phyloP scores from a whole-genome alignment of 2,888 invertebrate genomes.

The Trissolcus japonicus region DNA sequence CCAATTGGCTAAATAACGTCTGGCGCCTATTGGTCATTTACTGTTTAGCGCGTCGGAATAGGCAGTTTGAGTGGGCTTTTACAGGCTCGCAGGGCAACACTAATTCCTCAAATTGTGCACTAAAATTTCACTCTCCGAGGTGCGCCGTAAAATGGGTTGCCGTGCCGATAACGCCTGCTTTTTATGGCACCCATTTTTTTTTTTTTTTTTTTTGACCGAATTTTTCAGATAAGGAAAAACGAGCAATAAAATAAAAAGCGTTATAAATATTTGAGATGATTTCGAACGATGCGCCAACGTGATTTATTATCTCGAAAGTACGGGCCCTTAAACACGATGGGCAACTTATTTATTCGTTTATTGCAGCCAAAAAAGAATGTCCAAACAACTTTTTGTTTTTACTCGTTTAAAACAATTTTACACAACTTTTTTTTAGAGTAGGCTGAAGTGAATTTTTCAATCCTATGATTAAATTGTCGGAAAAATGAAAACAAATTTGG shows the following conservation, averaged over 20 bases:
- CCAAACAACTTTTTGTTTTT: too few species aligned
- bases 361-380: too few species aligned
- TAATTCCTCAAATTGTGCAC: constrained; percentile 41
- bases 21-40: constrained; percentile 44
- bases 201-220: constrained; percentile 2
- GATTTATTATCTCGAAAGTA: constrained; percentile 2
- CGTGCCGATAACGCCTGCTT: constrained; percentile 22
- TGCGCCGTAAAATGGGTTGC: constrained; percentile 31
- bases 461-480: too few species aligned
- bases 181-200: constrained; percentile 23
- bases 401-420: too few species aligned
- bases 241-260: constrained; percentile 28
- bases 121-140: constrained; percentile 40
- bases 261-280: constrained; percentile 27
- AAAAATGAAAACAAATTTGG: too few species aligned
- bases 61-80: constrained; percentile 30
- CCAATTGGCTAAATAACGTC: constrained; percentile 6
- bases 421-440: too few species aligned
- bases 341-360: neutral
- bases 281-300: constrained; percentile 13
- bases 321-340: neutral
- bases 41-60: constrained; percentile 36
- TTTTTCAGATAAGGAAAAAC: constrained; percentile 34
- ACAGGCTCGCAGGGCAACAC: constrained; percentile 15
- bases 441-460: too few species aligned